Evolutionary conservation across 2,888 invertebrate genomes (phyloP).

Genomic region (Gymnosoma rotundatum): DNA sequence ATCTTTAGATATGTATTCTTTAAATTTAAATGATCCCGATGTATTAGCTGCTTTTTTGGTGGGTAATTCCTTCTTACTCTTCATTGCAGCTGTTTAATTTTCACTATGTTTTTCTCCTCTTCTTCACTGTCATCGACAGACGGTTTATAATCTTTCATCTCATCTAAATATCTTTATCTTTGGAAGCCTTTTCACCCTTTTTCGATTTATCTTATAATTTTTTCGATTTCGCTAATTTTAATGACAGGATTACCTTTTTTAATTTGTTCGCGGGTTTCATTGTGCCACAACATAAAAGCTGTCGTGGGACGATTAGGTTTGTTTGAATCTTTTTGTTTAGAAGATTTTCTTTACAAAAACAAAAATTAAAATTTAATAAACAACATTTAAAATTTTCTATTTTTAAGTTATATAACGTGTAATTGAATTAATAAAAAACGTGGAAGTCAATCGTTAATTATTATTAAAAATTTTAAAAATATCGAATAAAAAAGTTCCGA

Average conservation of each 20-base stretch:
- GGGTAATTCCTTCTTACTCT: slow-evolving; percentile 81
- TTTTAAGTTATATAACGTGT: no score
- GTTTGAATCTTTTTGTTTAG: slow-evolving; percentile 89
- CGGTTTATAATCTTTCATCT: slow-evolving; percentile 93
- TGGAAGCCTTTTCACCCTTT: slow-evolving; percentile 93
- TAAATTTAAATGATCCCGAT: slow-evolving; percentile 90
- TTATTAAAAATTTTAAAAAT: not conserved
- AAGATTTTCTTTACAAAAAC: slow-evolving; percentile 18
- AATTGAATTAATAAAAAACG: no score
- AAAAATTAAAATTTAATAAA: not conserved
- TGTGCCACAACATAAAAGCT: slow-evolving; percentile 97
- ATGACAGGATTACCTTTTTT: slow-evolving; percentile 95
- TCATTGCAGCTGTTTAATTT: slow-evolving; percentile 73
- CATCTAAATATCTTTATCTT: slow-evolving; percentile 91
- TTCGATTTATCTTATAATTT: slow-evolving; percentile 93
- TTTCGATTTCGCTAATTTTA: slow-evolving; percentile 94
- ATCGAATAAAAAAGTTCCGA: not conserved
- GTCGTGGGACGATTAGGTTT: slow-evolving; percentile 94
- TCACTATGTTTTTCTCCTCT: slow-evolving; percentile 71
- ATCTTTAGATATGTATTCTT: slow-evolving; percentile 94
- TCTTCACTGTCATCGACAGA: slow-evolving; percentile 73
- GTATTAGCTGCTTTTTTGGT: slow-evolving; percentile 80
- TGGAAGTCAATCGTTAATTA: not conserved
- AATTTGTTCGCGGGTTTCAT: slow-evolving; percentile 92
- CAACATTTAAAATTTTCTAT: no score